Evolutionary conservation across 1,140 invertebrate genomes (phyloP), one percentile per base, ranked within the genome.

Genomic region (Drosophila biarmipes): DNA sequence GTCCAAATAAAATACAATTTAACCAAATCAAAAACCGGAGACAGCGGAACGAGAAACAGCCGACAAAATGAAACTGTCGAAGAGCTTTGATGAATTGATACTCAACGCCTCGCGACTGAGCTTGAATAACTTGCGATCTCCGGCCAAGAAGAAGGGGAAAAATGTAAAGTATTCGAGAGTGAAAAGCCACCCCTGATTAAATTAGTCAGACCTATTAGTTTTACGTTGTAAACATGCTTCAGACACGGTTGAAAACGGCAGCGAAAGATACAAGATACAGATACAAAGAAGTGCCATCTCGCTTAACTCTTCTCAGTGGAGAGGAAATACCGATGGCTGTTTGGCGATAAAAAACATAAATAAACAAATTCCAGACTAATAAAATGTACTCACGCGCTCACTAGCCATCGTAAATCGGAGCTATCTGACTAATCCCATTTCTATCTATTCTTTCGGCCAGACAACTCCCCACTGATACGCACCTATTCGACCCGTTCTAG

Each of bases 81-180:
- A 92, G 74, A 92, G 91, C 73, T 90, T 92, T 5, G 91, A 92
- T 51, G 91, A 92, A 51, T 56, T 92, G 67, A 91, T 92, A 38
- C 52, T 92, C 17, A 92, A 67, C 61, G 91, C 91, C 21, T 91
- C 91, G 76, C 91, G 91, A 34, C 68, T 92, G 42, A 92, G 73
- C 56, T 67, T 92, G 34, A 92, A 91, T 19, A 91, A 90, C 69
- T 58, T 91, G 57, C 82, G 91, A 78, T 89, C 91, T 14, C 89
- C 91, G 19, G 54, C 59, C 15, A 90, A 87, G 68, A 91, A 91
- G 48, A 92, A 92, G 67, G 51, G 53, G 12, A 92, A 92, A 90
- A 92, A 72, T 77, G 91, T 92, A 90, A 92, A 81, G 90, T 86
- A 69, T 62, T 34, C 43, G 27, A 43, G 24, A 37, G 56, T 52